Evolutionary conservation across 2,797 vertebrate genomes (phyloP).

Genomic region (Chrosomus eos): DNA sequence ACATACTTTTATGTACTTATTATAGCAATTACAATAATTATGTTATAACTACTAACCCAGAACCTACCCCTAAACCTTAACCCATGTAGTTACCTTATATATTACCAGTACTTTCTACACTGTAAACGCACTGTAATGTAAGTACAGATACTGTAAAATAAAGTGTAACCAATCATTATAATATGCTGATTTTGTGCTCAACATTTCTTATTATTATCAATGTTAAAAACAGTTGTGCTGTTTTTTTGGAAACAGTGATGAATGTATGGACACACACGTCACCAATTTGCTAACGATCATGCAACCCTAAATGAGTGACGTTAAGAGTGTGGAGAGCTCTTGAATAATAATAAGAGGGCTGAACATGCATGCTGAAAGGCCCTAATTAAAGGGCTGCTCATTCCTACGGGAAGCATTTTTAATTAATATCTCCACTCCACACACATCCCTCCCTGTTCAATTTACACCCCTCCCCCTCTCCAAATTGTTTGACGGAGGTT

Average conservation of each 20-base stretch:
- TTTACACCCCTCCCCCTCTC: neutral
- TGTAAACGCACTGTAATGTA: too few relatives aligned
- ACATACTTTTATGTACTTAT: too few relatives aligned
- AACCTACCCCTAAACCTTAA: too few relatives aligned
- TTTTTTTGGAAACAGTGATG: neutral
- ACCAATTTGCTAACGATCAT: slow-evolving; percentile 46
- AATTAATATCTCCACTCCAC: slow-evolving; percentile 74
- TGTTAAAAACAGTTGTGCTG: too few relatives aligned
- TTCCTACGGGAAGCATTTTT: slow-evolving; percentile 74
- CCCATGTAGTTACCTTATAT: too few relatives aligned
- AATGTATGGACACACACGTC: slow-evolving; percentile 37
- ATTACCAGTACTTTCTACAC: too few relatives aligned
- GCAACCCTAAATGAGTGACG: slow-evolving; percentile 7
- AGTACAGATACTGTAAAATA: too few relatives aligned
- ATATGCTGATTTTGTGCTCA: neutral
- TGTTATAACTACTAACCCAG: too few relatives aligned
- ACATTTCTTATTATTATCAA: too few relatives aligned
- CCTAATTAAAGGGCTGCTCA: slow-evolving; percentile 73
- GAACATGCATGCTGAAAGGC: slow-evolving; percentile 69
- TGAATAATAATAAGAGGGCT: slow-evolving; percentile 74
- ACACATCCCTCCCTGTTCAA: slow-evolving; percentile 41
- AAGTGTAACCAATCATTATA: neutral
- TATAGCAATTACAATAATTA: too few relatives aligned
- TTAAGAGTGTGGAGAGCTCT: slow-evolving; percentile 52
- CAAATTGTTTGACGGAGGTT: neutral